Evolutionary conservation across 2,888 invertebrate genomes (phyloP).

Genomic region (Lucinisca nassula): DNA sequence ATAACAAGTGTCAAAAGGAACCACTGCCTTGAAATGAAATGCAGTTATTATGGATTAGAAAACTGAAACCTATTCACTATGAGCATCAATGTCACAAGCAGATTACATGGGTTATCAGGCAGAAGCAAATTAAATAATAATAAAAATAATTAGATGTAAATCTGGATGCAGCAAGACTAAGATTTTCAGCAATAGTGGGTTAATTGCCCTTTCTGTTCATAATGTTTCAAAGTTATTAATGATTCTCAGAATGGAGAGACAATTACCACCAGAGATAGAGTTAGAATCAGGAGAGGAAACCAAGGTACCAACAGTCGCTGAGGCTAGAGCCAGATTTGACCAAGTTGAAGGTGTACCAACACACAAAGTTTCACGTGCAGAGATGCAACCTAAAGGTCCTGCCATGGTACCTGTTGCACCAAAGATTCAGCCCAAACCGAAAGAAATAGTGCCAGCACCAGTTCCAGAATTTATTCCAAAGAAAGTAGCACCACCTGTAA

Average conservation of each 20-base stretch:
- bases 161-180: no score
- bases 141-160: no score
- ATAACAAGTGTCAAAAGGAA: no score
- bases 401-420: slow-evolving; percentile 48
- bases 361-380: slow-evolving; percentile 62
- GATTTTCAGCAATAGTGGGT: no score
- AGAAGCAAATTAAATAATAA: no score
- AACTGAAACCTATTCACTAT: no score
- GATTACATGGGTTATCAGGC: no score
- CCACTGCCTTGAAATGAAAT: no score
- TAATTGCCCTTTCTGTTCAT: no score
- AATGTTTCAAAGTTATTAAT: no score
- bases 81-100: no score
- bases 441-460: slow-evolving; percentile 42
- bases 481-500: slow-evolving; percentile 57
- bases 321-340: slow-evolving; percentile 79
- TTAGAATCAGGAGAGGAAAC: slow-evolving; percentile 75
- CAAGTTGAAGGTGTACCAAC: slow-evolving; percentile 58
- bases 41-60: no score
- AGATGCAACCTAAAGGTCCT: slow-evolving; percentile 64
- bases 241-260: background rate
- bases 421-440: slow-evolving; percentile 8
- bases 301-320: slow-evolving; percentile 75
- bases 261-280: slow-evolving; percentile 33
- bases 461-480: slow-evolving; percentile 58